A percentile compares a stretch with the other conserved stretches of the same genome.
These are phyloP conservation scores for Xestobium rufovillosum DNA, from an alignment of 2,888 invertebrate species.

Conservation along the genomic window DNA sequence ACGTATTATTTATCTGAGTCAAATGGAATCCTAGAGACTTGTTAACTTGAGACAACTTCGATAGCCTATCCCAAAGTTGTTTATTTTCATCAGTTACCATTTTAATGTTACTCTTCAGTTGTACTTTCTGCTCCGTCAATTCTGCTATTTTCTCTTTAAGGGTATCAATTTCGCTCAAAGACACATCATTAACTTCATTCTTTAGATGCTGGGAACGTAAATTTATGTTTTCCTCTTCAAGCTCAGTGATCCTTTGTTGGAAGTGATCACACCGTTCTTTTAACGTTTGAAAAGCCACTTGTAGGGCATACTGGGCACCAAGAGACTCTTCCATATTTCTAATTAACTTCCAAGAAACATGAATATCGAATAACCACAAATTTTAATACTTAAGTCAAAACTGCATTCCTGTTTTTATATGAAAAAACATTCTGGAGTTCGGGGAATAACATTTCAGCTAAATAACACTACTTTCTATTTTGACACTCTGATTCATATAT, in stretches of 20 bases:
- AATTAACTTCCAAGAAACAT: too few species aligned
- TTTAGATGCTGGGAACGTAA: constrained; percentile 44
- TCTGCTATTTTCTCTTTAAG: constrained; percentile 61
- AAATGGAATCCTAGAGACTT: constrained; percentile 47
- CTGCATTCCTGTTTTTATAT: too few species aligned
- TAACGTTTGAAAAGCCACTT: constrained; percentile 73
- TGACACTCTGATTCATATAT: too few species aligned
- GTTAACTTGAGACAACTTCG: constrained; percentile 54
- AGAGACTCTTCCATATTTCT: constrained; percentile 34
- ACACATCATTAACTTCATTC: constrained; percentile 23
- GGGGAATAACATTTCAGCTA: too few species aligned
- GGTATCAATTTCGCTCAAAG: constrained; percentile 41
- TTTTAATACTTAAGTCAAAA: too few species aligned
- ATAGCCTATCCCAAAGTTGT: constrained; percentile 69
- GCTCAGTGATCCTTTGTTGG: constrained; percentile 58
- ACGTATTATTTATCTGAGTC: constrained; percentile 47
- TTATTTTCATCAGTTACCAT: constrained; percentile 79
- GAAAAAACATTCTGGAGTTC: too few species aligned
- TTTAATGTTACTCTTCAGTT: constrained; percentile 66
- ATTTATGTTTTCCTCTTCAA: constrained; percentile 71
- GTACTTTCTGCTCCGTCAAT: constrained; percentile 65
- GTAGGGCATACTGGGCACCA: constrained; percentile 53
- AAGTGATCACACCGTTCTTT: constrained; percentile 71
- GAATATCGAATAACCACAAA: too few species aligned
- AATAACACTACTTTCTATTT: too few species aligned